These are phyloP conservation scores for Parnassius orleans DNA, from an alignment of 2,888 invertebrate species.

Conservation along the genomic window DNA sequence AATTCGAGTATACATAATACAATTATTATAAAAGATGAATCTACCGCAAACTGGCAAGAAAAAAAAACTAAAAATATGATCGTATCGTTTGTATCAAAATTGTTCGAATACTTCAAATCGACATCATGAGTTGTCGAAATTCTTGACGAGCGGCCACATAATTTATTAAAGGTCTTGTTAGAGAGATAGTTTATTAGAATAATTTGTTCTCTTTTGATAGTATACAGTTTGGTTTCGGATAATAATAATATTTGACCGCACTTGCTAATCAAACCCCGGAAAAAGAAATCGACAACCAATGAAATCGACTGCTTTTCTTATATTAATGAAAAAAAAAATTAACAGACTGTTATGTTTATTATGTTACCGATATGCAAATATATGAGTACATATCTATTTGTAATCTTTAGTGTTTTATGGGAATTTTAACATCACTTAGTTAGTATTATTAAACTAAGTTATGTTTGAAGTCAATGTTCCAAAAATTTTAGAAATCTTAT, in stretches of 20 bases:
- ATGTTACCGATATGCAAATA: too few relatives aligned
- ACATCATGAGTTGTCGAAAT: constrained; percentile 36
- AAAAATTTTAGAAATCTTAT: constrained; percentile 32
- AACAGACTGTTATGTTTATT: too few relatives aligned
- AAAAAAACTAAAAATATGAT: constrained; percentile 37
- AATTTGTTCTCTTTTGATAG: constrained; percentile 9
- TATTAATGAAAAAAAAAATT: too few relatives aligned
- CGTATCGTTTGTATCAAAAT: constrained; percentile 39
- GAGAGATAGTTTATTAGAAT: constrained; percentile 16
- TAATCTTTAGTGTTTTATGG: too few relatives aligned
- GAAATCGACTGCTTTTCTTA: too few relatives aligned
- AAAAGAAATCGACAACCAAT: too few relatives aligned
- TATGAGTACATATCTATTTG: too few relatives aligned
- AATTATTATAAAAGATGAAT: not conserved
- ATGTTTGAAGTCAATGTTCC: not conserved
- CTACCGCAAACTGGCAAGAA: not conserved
- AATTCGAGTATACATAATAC: not conserved
- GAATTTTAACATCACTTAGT: too few relatives aligned
- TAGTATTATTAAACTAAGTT: not conserved
- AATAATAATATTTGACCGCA: too few relatives aligned
- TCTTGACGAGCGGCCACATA: constrained; percentile 28
- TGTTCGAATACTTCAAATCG: constrained; percentile 46
- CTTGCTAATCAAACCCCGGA: too few relatives aligned
- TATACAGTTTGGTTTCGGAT: too few relatives aligned
- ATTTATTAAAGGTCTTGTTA: constrained; percentile 24